Base-by-base conservation (phyloP, 1,140 invertebrate genomes). In the Drosophila chauvacae region DNA sequence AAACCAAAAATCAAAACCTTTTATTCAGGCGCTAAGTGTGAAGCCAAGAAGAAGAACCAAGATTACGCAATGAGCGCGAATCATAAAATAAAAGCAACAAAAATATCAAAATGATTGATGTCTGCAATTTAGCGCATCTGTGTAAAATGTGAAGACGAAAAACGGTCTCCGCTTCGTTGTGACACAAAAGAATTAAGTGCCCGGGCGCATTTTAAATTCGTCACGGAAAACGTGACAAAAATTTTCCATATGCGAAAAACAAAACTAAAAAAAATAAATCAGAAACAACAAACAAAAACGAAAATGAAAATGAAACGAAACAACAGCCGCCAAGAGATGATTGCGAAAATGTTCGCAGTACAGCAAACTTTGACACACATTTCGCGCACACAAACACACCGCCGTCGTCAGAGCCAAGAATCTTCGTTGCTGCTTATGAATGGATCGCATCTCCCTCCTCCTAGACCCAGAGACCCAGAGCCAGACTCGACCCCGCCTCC, bases 181-280 rank as follows among this genome's bases (percentile, higher is more conserved):
- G 79, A 79, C 78, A 90, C 85, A 90, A 90, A 90, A 90, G 85
- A 90, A 90, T 88, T 85, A 90, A 90, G 85, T 90, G 85, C 86
- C 85, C 85, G 82, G 73, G 84, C 84, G 80, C 85, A 88, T 88
- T 88, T 88, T 78, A 90, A 90, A 90, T 90, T 90, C 85, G 85
- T 90, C 85, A 90, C 85, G 85, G 85, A 90, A 90, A 90, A 90
- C 85, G 85, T 90, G 85, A 90, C 85, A 90, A 90, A 88, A 77
- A 81, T 90, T 80, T 90, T 90, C 70, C 81, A 90, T 90, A 90
- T 90, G 81, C 85, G 66, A 79, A 78, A 56, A 77, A 58, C 41
- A 44, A 56, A 63, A 47, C 23, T 23, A 58, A 13, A 58, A 1
- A 18, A 30, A 58, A 7, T 30, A 41, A 47, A 66, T 42, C 39